Base-by-base conservation (phyloP, 2,797 vertebrate species). In the Pelodytes ibericus region DNA sequence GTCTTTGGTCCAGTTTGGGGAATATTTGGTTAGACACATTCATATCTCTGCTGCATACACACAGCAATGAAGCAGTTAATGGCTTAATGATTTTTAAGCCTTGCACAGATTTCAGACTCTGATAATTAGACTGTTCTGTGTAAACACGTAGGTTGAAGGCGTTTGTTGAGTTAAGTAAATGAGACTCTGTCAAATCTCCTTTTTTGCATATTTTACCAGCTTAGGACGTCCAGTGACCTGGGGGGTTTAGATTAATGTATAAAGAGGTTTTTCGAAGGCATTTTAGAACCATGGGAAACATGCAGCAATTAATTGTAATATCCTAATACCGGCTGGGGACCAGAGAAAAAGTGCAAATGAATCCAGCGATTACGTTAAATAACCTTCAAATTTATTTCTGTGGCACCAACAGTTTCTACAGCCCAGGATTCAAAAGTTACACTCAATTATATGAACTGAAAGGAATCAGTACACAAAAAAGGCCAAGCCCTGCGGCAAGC, bases 141-240 rank as follows among this genome's bases (percentile, higher is more conserved):
- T 49, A 78, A 78, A 78, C 71, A 72, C 18, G n/a, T 6, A 51
- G 15, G 41, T 41, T 27, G 24, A 29, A 53, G 7, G 29, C 39
- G 27, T 60, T 72, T 72, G 75, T 78, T 78, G 69, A 72, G 62
- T 60, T 72, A 78, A 53, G 75, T 72, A 78, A 78, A 78, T 77
- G 20, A 44, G 61, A 57, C 41, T 60, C 60, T 67, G 69, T 60
- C 60, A 78, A 77, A 72, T 31, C 62, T 39, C 31, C 75, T 66
- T 72, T 27, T 77, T 72, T 78, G 75, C 75, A 78, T 78, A 78
- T 72, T 77, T 72, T 36, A 33, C 29, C 26, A 41, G 69, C 29
- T 78, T 67, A 70, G 6, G 27, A 51, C 27, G 29, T n/a, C n/a
- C n/a, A n/a, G 20, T 36, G 24, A 27, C 16, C 73, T 9, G 31